Percentiles rank a stretch among this genome's conserved stretches.
Conservation (phyloP, 2,888 invertebrate species). For the Tetranychus truncatus region DNA sequence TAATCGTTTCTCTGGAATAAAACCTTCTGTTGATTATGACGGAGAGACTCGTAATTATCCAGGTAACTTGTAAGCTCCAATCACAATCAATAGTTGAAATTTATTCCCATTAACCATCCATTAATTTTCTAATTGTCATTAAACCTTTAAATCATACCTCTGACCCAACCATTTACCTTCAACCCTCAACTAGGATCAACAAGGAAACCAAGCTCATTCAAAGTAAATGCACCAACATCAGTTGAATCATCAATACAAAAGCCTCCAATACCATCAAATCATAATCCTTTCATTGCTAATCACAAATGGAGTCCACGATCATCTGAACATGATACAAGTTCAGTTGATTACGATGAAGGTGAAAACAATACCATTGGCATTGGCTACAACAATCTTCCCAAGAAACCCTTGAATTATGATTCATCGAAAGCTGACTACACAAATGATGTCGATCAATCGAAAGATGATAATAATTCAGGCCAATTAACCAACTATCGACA, state of each 20-base stretch:
- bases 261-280: too few species aligned
- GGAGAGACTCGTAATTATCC: slow-evolving; percentile 4
- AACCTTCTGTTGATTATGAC: background rate
- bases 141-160: background rate
- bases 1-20: background rate
- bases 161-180: too few species aligned
- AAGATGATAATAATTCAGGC: background rate
- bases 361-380: too few species aligned
- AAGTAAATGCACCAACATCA: too few species aligned
- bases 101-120: background rate
- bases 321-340: too few species aligned
- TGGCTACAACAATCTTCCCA: too few species aligned
- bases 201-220: background rate
- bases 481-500: background rate
- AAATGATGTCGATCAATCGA: background rate
- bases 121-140: background rate
- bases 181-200: background rate
- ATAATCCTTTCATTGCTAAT: too few species aligned
- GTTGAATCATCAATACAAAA: too few species aligned
- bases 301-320: too few species aligned
- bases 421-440: background rate
- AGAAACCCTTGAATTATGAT: background rate
- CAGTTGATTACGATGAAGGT: too few species aligned
- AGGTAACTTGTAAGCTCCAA: background rate
- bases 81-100: background rate